Conservation (phyloP, 1,140 invertebrate genomes). For the Habropoda laboriosa region DNA sequence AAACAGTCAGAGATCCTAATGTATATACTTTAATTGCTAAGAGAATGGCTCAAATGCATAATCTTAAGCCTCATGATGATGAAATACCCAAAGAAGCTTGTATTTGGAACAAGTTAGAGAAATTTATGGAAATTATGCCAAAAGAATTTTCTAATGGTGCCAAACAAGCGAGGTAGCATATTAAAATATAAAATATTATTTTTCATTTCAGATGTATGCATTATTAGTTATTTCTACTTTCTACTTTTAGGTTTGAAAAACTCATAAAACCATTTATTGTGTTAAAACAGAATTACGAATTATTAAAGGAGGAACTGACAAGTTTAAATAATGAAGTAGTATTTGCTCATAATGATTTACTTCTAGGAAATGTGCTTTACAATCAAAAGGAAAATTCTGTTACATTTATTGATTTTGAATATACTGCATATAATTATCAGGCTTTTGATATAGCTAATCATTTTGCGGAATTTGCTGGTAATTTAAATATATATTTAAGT, state of each 20-base stretch:
- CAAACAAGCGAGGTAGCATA: slow-evolving; percentile 85
- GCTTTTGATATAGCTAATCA: slow-evolving; percentile 99
- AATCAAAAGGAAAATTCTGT: slow-evolving; percentile 87
- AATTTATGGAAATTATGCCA: slow-evolving; percentile 89
- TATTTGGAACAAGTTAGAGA: slow-evolving; percentile 88
- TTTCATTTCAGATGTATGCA: not conserved
- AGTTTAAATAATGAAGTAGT: slow-evolving; percentile 90
- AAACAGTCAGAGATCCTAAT: slow-evolving; percentile 86
- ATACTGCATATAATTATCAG: slow-evolving; percentile 96
- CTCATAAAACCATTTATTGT: slow-evolving; percentile 85
- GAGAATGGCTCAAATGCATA: slow-evolving; percentile 92
- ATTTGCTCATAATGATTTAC: slow-evolving; percentile 98
- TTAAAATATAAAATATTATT: not conserved
- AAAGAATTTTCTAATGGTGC: slow-evolving; percentile 83
- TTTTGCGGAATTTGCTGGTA: slow-evolving; percentile 98
- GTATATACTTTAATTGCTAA: slow-evolving; percentile 90
- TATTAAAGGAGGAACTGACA: slow-evolving; percentile 86
- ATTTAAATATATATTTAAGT: slow-evolving; percentile 61
- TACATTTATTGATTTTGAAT: slow-evolving; percentile 99
- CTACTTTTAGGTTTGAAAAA: slow-evolving; percentile 86
- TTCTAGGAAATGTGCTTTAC: slow-evolving; percentile 96
- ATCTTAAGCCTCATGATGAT: slow-evolving; percentile 79
- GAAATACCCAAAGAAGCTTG: slow-evolving; percentile 82
- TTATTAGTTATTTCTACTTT: slow-evolving; percentile 19
- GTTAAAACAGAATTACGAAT: slow-evolving; percentile 87